phyloP scores from a whole-genome alignment of 2,888 invertebrate genomes.

The Lapara coniferarum region DNA sequence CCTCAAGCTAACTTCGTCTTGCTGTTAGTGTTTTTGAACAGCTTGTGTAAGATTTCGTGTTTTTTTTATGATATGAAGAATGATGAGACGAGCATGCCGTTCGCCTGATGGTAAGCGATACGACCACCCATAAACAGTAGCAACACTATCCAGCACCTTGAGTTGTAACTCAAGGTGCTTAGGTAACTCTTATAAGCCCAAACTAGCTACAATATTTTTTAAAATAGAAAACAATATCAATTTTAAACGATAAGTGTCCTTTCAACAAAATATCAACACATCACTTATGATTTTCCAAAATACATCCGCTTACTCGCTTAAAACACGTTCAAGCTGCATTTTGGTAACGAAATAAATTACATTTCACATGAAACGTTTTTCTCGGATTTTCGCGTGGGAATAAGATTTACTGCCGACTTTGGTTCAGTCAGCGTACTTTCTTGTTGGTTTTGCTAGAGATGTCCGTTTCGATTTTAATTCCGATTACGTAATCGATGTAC shows the following conservation, averaged over 20 bases:
- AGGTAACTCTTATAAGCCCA: no score
- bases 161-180: no score
- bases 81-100: no score
- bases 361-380: constrained; percentile 22
- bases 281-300: not conserved
- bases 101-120: no score
- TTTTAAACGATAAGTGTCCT: no score
- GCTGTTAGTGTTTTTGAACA: not conserved
- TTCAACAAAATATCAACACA: not conserved
- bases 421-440: constrained; percentile 11
- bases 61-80: no score
- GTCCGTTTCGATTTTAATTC: not conserved
- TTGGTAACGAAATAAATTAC: constrained; percentile 19
- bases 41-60: not conserved
- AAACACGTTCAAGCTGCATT: not conserved
- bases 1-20: not conserved
- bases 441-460: constrained; percentile 22
- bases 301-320: not conserved
- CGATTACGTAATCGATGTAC: not conserved
- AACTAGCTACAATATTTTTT: no score
- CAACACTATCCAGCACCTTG: no score
- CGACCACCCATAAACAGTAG: no score
- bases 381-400: constrained; percentile 10
- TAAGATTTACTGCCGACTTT: constrained; percentile 22
- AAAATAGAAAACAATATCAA: no score